Base-by-base conservation (phyloP, 2,888 invertebrate species). In the Cryptocheilus praepositus region DNA sequence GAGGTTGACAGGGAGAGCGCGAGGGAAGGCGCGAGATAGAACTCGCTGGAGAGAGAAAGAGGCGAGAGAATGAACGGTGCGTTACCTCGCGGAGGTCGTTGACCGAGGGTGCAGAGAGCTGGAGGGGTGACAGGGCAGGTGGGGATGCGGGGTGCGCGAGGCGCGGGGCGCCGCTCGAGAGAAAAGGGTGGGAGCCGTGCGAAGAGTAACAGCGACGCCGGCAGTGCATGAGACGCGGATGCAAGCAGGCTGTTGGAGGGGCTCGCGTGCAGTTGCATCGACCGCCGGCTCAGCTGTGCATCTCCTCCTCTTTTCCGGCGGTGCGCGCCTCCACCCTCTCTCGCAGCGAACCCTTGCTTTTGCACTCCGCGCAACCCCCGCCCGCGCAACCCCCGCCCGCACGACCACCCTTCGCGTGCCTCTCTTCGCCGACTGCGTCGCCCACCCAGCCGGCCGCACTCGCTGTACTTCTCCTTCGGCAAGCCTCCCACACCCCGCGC, bases 231-330 rank as follows among this genome's bases (percentile, higher is more conserved):
- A 69, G 64, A 67, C 36, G 54, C 53, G 70, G 55, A 65, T 61
- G 74, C 56, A 58, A 66, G 64, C 57, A 63, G 51, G 64, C 53
- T 54, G 65, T 54, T 70, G 74, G 81, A 75, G 76, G 74, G 76
- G 76, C 69, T 81, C 75, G 86, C 71, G 83, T 86, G 86, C 86
- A 86, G 86, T 86, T 85, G 83, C 86, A 86, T 83, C 82, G 85
- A 85, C 83, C 84, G 80, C 74, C 79, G 80, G 80, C 85, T 84
- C 85, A 85, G 85, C 85, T 85, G 85, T 84, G 85, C 82, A 77
- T 77, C 81, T 71, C 57, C 79, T 68, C 64, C 72, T 79, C 74
- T 55, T 67, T 64, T 63, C 57, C 18, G 18, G 16, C 49, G 15
- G 15, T 16, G 16, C 45, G 63, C 58, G 56, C 66, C 43, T 36